These are phyloP conservation scores for Mamestra configurata DNA, from an alignment of 1,140 invertebrate genomes.

Conservation along the genomic window DNA sequence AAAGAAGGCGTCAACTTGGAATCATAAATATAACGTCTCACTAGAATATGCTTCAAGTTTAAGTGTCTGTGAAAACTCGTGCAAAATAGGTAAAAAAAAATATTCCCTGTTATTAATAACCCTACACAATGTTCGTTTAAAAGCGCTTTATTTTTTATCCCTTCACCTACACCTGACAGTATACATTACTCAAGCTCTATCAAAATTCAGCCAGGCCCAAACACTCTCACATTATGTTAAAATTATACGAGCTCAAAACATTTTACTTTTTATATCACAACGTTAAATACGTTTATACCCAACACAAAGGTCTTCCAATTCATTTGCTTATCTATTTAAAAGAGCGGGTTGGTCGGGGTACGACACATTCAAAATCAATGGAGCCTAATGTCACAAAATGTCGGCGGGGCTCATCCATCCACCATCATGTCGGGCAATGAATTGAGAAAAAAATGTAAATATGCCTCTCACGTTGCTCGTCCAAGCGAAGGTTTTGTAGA, in stretches of 20 bases:
- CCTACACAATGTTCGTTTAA: conserved; percentile 1
- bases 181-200: conserved; percentile 36
- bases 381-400: conserved; percentile 86
- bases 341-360: conserved; percentile 76
- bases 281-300: conserved; percentile 56
- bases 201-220: conserved; percentile 42
- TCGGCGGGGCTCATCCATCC: conserved; percentile 75
- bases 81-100: not conserved
- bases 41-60: not conserved
- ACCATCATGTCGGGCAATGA: conserved; percentile 67
- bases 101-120: conserved; percentile 15
- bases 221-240: conserved; percentile 42
- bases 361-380: conserved; percentile 83
- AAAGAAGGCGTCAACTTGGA: not conserved
- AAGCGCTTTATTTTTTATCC: conserved; percentile 15
- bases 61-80: not conserved
- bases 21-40: conserved; percentile 5
- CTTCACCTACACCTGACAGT: conserved; percentile 15
- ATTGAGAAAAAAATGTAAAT: conserved; percentile 78
- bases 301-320: conserved; percentile 83
- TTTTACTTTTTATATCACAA: conserved; percentile 54
- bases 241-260: conserved; percentile 54
- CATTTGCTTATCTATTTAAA: conserved; percentile 87
- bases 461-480: conserved; percentile 62
- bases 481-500: conserved; percentile 68